These are phyloP conservation scores for Engystomops pustulosus DNA, from an alignment of 2,113 vertebrate genomes.

Conservation along the genomic window DNA sequence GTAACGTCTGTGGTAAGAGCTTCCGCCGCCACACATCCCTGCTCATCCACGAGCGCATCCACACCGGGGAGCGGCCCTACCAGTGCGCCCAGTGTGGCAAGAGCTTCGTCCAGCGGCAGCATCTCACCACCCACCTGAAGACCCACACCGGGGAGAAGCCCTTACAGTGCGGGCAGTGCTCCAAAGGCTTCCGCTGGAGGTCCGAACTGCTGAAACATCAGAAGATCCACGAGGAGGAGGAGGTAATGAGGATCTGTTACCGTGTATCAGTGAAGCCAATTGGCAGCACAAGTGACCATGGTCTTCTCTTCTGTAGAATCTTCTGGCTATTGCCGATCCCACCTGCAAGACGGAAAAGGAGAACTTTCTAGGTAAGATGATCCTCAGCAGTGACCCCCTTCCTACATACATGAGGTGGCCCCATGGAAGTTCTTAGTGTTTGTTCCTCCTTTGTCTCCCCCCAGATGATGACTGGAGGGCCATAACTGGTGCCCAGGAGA, in stretches of 20 bases:
- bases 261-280: background rate
- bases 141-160: too few species aligned
- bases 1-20: conserved; percentile 68
- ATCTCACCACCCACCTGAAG: too few species aligned
- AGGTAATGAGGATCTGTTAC: conserved; percentile 4
- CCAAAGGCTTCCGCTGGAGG: conserved; percentile 80
- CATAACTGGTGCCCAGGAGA: background rate
- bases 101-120: too few species aligned
- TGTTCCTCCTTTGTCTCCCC: background rate
- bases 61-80: too few species aligned
- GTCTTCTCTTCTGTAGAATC: background rate
- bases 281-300: background rate
- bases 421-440: background rate
- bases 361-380: conserved; percentile 19
- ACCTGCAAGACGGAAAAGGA: conserved; percentile 41
- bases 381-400: accelerated
- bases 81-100: too few species aligned
- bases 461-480: conserved; percentile 39
- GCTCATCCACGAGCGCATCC: conserved; percentile 65
- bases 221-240: conserved; percentile 67
- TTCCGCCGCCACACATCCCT: conserved; percentile 65
- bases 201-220: conserved; percentile 79
- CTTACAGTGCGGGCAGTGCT: conserved; percentile 76
- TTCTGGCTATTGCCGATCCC: background rate
- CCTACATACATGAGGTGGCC: too few species aligned